These are phyloP conservation scores for Axinella damicornis DNA, from an alignment of 37 sponge, comb jelly and placozoan genomes.

Conservation along the genomic window DNA sequence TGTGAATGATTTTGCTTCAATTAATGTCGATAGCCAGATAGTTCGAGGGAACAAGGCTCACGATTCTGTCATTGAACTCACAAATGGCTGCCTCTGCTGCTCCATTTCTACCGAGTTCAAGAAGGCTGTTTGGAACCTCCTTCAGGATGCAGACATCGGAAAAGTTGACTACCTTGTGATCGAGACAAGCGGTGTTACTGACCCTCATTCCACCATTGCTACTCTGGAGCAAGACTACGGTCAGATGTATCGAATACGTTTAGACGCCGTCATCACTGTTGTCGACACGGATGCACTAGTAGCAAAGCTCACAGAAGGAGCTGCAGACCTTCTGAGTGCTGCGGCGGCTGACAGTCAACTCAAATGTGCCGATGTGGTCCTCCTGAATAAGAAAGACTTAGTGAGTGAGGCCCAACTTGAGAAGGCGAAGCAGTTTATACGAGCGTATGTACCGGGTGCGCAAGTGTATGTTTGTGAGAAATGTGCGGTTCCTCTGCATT, in stretches of 20 bases:
- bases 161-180: constrained; percentile 81
- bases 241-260: constrained; percentile 73
- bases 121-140: constrained; percentile 62
- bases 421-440: constrained; percentile 43
- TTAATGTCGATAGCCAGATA: constrained; percentile 79
- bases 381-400: constrained; percentile 79
- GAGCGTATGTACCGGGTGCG: constrained; percentile 53
- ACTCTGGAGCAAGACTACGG: constrained; percentile 83
- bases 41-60: constrained; percentile 44
- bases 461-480: constrained; percentile 45
- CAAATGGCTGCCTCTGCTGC: constrained; percentile 85
- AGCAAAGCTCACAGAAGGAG: constrained; percentile 22
- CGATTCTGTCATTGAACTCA: constrained; percentile 66
- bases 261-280: constrained; percentile 80
- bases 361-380: constrained; percentile 76
- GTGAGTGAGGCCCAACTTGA: constrained; percentile 51
- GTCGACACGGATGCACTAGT: constrained; percentile 75
- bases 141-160: constrained; percentile 83
- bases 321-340: neutral
- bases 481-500: constrained; percentile 70
- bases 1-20: constrained; percentile 81
- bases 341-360: constrained; percentile 75
- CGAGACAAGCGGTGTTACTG: constrained; percentile 87
- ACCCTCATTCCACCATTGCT: constrained; percentile 78
- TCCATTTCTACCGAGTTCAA: constrained; percentile 64